Base-by-base conservation (phyloP, 2,888 invertebrate genomes). In the Andrena fulva region DNA sequence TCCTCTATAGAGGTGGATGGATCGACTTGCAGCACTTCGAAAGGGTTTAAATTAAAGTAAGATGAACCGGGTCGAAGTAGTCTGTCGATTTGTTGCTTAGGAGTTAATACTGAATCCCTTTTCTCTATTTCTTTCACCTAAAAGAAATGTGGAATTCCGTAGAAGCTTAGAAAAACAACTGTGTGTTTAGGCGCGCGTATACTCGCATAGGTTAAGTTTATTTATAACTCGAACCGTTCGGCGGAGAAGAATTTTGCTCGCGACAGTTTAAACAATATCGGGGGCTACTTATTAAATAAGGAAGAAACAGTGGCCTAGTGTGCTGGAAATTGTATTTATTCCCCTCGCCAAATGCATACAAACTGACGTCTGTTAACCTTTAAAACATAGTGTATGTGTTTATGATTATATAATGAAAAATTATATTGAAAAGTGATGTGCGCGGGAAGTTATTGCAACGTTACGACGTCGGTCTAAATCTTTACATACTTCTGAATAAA, bases 71-170 rank as follows among this genome's bases (percentile, higher is more conserved):
- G 99, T 90, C 99, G 96, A 77, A 99, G 96, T 81, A 99, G 95
- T 90, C 99, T 96, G 87, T 99, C 99, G 90, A 99, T 98, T 95
- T 99, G 99, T 95, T 99, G 99, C 94, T 97, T 97, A 31, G 99
- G 97, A 59, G 99, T 99, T 92, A 99, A 95, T 67, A 98, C 98
- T 5, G 99, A 98, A 95, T 99, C 99, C 89, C 98, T 95, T 94
- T 99, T 98, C 95, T 99, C 99, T 85, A 99, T 99, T 95, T 98
- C 97, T 95, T 99, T 99, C 73, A 99, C 99, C 99, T 99, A 93
- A 64, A 95, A 93, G 20, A 87, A 48, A 85, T 78, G 20, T 83
- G 31, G 80, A 54, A 71, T 62, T 12, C 56, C 42, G 0, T 5
- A 16, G 35, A 33, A 59, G 24, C 12, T 48, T 24, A 59, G 63